Conservation (phyloP, 2,888 invertebrate species). For the Busseola fusca region DNA sequence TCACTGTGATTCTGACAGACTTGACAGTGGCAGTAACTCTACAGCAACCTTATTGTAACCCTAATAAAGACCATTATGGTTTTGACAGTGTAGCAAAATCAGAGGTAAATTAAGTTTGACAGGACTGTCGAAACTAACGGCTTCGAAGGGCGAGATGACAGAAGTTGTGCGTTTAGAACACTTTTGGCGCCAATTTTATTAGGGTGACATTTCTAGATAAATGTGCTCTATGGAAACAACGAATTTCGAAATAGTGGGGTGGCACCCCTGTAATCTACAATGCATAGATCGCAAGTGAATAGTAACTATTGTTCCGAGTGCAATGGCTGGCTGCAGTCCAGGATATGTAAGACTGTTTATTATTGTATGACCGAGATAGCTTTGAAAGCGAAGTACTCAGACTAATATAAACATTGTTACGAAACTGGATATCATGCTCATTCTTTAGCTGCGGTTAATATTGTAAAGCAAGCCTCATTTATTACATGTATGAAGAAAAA, state of each 20-base stretch:
- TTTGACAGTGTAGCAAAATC: neutral
- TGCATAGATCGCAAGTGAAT: constrained; percentile 40
- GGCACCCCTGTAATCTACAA: constrained; percentile 48
- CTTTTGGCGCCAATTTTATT: neutral
- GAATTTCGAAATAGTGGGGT: constrained; percentile 34
- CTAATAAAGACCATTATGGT: neutral
- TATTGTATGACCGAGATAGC: constrained; percentile 60
- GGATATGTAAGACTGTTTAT: constrained; percentile 50
- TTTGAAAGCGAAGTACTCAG: constrained; percentile 46
- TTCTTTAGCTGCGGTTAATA: constrained; percentile 39
- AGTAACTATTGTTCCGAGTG: constrained; percentile 50
- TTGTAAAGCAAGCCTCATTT: constrained; percentile 5
- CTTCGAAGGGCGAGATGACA: neutral
- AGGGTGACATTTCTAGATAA: neutral
- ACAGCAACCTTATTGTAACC: neutral
- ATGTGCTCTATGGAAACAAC: constrained; percentile 7
- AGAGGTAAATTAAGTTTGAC: no score
- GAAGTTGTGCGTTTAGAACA: neutral
- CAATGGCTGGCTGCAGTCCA: constrained; percentile 56
- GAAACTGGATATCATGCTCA: constrained; percentile 48
- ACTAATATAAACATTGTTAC: constrained; percentile 57
- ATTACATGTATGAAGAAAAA: constrained; percentile 12
- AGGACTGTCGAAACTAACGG: neutral
- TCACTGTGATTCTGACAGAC: neutral
- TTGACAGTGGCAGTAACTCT: neutral